Conservation (phyloP, 2,888 invertebrate species). For the Spilosoma lubricipeda region DNA sequence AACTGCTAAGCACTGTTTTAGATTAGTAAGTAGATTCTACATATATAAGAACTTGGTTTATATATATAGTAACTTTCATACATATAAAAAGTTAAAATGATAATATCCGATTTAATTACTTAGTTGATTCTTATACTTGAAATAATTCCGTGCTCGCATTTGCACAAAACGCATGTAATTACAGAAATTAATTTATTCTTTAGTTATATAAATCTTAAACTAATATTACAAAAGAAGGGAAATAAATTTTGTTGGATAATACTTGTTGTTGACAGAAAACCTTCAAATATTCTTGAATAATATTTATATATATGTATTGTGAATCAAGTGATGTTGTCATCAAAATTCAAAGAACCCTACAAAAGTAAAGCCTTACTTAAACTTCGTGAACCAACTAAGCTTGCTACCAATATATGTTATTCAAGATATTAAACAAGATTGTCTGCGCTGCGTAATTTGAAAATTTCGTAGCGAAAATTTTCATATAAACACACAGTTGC, state of each 20-base stretch:
- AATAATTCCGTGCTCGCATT: too few relatives aligned
- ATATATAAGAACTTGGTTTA: too few relatives aligned
- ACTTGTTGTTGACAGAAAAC: background rate
- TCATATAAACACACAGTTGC: conserved; percentile 41
- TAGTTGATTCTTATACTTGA: too few relatives aligned
- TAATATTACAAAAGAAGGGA: background rate
- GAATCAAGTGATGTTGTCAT: background rate
- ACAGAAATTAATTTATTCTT: background rate
- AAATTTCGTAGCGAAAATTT: conserved; percentile 45
- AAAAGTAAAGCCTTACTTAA: conserved; percentile 21
- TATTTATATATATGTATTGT: conserved; percentile 6
- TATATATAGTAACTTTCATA: too few relatives aligned
- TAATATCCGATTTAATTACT: too few relatives aligned
- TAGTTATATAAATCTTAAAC: background rate
- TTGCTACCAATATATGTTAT: conserved; percentile 29
- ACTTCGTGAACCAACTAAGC: conserved; percentile 29
- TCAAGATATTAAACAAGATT: conserved; percentile 43
- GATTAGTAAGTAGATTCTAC: too few relatives aligned
- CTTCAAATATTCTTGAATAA: background rate
- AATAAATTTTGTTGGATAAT: background rate
- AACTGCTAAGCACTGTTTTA: too few relatives aligned
- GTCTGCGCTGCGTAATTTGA: conserved; percentile 46
- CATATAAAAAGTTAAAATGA: too few relatives aligned
- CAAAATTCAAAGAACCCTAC: conserved; percentile 22
- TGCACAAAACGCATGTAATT: background rate